Evolutionary conservation across 2,888 invertebrate species (phyloP).

Genomic region (Dryobota labecula): DNA sequence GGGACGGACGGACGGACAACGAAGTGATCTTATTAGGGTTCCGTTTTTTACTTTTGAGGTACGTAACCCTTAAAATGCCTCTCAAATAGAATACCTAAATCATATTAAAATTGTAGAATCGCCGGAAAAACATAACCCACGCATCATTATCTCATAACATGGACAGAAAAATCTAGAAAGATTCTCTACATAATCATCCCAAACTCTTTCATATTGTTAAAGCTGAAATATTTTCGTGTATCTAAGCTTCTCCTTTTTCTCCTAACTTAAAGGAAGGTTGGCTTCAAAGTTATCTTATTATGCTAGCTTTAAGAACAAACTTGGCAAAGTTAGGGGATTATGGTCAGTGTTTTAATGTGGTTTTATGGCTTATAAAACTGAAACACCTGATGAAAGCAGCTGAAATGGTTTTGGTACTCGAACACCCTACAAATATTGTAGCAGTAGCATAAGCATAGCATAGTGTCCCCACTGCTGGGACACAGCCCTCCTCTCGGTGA

Average conservation of each 20-base stretch:
- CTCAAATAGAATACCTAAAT: not conserved
- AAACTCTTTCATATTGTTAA: slow-evolving; percentile 5
- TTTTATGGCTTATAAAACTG: not conserved
- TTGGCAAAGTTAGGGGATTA: not conserved
- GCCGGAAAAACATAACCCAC: not conserved
- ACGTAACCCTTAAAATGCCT: not conserved
- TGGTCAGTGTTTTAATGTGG: not conserved
- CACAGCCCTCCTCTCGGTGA: no score
- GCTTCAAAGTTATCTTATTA: slow-evolving; percentile 1
- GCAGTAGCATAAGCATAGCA: no score
- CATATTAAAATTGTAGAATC: not conserved
- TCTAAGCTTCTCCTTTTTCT: slow-evolving; percentile 13
- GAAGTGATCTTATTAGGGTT: no score
- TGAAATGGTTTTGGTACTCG: not conserved
- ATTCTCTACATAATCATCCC: not conserved
- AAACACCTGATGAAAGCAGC: not conserved
- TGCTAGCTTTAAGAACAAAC: not conserved
- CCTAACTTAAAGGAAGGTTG: not conserved
- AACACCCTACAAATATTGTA: not conserved
- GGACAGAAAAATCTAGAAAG: slow-evolving; percentile 1
- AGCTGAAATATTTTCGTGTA: not conserved
- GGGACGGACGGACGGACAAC: no score
- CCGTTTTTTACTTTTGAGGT: no score
- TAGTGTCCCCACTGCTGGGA: no score
- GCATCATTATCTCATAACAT: not conserved